Conservation (phyloP, 2,888 invertebrate species). For the Neuroscelio doddi region DNA sequence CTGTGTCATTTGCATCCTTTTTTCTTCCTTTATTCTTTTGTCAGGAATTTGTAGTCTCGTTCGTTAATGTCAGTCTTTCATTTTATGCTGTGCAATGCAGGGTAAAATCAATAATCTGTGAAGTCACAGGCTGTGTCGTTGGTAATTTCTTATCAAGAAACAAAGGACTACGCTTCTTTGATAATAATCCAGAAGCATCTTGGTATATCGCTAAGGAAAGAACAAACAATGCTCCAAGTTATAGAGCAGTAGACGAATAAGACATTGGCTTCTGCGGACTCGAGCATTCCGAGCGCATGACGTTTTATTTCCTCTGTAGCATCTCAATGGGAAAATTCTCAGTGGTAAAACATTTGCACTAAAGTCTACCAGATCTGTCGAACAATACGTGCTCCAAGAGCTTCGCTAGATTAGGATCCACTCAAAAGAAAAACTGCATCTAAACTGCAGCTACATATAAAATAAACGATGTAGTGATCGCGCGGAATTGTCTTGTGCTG, state of each 20-base stretch:
- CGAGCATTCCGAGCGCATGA: constrained; percentile 8
- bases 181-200: constrained; percentile 35
- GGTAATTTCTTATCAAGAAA: constrained; percentile 38
- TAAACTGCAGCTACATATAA: not conserved
- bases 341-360: constrained; percentile 8
- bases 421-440: constrained; percentile 8
- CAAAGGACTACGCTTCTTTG: constrained; percentile 31
- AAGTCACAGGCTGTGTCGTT: constrained; percentile 13
- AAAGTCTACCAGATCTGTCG: not conserved
- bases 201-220: constrained; percentile 10
- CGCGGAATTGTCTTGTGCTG: not conserved
- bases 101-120: constrained; percentile 29
- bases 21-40: constrained; percentile 1
- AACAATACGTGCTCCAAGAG: constrained; percentile 7
- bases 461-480: constrained; percentile 4
- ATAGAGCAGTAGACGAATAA: not conserved
- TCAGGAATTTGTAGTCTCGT: constrained; percentile 9
- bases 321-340: constrained; percentile 18
- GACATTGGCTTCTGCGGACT: constrained; percentile 7
- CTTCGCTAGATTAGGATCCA: not conserved
- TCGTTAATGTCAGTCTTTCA: constrained; percentile 24
- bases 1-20: constrained; percentile 12
- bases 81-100: constrained; percentile 14
- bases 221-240: constrained; percentile 17
- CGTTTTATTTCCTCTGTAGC: constrained; percentile 12